Conservation (phyloP, 2,797 vertebrate genomes). For the Gymnoscopelus braueri region DNA sequence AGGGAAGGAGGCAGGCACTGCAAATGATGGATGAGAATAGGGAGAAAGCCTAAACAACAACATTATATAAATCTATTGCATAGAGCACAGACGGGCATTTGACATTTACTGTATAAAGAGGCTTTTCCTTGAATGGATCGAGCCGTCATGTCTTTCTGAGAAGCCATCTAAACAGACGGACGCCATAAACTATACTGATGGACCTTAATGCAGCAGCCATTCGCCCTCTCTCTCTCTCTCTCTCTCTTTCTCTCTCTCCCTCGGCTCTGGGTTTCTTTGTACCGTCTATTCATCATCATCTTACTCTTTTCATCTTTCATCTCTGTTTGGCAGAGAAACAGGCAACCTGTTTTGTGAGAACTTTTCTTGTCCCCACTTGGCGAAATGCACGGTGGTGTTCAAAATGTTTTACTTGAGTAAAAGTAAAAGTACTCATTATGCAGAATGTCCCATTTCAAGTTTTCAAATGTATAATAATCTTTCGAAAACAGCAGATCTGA, state of each 20-base stretch:
- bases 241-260: not conserved
- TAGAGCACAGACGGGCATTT: constrained; percentile 47
- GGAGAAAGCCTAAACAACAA: constrained; percentile 32
- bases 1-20: constrained; percentile 18
- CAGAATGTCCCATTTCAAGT: too few species aligned
- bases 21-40: constrained; percentile 14
- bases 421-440: too few species aligned
- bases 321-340: not conserved
- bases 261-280: not conserved
- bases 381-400: too few species aligned
- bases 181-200: constrained; percentile 39
- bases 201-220: constrained; percentile 14
- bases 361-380: too few species aligned
- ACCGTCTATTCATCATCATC: constrained; percentile 2
- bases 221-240: not conserved
- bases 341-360: too few species aligned
- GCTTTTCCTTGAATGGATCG: constrained; percentile 14
- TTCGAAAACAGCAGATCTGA: too few species aligned
- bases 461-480: too few species aligned
- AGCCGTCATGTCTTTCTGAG: not conserved
- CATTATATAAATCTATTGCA: constrained; percentile 42
- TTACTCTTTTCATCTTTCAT: constrained; percentile 6
- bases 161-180: constrained; percentile 26
- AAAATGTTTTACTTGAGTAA: too few species aligned
- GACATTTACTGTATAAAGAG: constrained; percentile 35